Evolutionary conservation across 2,113 vertebrate species (phyloP).

Genomic region (Acinonyx jubatus): DNA sequence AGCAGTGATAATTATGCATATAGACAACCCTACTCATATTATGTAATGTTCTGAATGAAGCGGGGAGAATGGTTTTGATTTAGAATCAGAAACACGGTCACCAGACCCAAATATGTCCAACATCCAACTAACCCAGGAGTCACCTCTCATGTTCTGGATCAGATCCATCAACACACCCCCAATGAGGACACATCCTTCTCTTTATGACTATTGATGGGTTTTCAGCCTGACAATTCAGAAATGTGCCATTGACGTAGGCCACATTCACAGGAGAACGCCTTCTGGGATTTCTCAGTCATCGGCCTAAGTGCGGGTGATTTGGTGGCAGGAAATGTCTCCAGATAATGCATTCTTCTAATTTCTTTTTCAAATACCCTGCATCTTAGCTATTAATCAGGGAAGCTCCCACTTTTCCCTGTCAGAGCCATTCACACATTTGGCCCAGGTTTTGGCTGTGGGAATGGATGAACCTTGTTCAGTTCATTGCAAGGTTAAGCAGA

Average conservation of each 20-base stretch:
- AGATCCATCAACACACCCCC: conserved; percentile 68
- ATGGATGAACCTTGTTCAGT: conserved; percentile 49
- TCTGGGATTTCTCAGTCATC: conserved; percentile 73
- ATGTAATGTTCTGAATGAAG: conserved; percentile 24
- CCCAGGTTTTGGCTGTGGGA: conserved; percentile 28
- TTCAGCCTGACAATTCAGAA: conserved; percentile 71
- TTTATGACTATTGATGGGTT: conserved; percentile 68
- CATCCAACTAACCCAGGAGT: conserved; percentile 67
- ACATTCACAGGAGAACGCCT: conserved; percentile 47
- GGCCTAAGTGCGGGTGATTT: conserved; percentile 52
- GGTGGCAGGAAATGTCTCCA: conserved; percentile 77
- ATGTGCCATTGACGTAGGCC: conserved; percentile 61
- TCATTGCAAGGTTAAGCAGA: conserved; percentile 60
- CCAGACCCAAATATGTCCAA: conserved; percentile 52
- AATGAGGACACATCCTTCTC: conserved; percentile 65
- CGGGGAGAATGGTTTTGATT: conserved; percentile 68
- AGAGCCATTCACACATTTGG: conserved; percentile 55
- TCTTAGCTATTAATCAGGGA: conserved; percentile 69
- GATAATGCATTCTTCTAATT: conserved; percentile 76
- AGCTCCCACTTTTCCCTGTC: conserved; percentile 61
- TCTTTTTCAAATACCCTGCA: conserved; percentile 65
- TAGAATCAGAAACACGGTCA: conserved; percentile 60
- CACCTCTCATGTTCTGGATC: conserved; percentile 76
- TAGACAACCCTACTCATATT: conserved; percentile 65
- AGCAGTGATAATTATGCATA: conserved; percentile 78